Evolutionary conservation across 1,140 invertebrate genomes (phyloP).

Genomic region (Brachionus paranguensis): DNA sequence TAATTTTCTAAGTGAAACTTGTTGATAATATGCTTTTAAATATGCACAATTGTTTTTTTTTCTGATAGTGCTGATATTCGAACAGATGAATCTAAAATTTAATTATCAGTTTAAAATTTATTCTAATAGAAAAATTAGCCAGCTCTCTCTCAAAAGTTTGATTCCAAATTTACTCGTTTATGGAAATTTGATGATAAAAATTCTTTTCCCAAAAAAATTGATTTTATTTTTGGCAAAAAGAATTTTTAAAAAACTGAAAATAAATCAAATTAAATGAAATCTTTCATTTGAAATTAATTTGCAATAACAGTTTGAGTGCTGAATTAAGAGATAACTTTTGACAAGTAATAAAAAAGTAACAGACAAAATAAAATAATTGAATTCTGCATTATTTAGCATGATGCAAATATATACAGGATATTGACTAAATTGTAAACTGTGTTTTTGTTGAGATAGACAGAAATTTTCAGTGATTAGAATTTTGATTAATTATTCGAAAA

Average conservation of each 20-base stretch:
- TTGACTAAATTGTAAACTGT: background rate
- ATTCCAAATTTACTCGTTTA: no score
- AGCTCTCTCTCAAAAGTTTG: no score
- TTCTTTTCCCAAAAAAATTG: background rate
- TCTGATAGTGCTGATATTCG: background rate
- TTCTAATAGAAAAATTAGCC: background rate
- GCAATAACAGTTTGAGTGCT: background rate
- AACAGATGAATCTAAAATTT: background rate
- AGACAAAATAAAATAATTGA: background rate
- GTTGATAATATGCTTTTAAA: background rate
- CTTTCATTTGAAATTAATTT: background rate
- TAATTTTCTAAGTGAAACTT: background rate
- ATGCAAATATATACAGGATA: background rate
- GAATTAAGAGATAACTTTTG: background rate
- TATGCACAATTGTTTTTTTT: background rate
- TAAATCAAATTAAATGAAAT: background rate
- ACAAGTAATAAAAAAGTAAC: background rate
- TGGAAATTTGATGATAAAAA: no score
- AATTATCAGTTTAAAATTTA: background rate
- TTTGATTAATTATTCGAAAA: background rate
- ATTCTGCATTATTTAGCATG: background rate
- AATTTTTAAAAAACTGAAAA: background rate
- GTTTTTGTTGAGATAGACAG: background rate
- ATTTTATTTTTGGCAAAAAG: background rate
- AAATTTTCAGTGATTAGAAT: background rate